Evolutionary conservation across 2,888 invertebrate species (phyloP), one percentile per base, ranked within the genome.

Genomic region (Mantis religiosa): DNA sequence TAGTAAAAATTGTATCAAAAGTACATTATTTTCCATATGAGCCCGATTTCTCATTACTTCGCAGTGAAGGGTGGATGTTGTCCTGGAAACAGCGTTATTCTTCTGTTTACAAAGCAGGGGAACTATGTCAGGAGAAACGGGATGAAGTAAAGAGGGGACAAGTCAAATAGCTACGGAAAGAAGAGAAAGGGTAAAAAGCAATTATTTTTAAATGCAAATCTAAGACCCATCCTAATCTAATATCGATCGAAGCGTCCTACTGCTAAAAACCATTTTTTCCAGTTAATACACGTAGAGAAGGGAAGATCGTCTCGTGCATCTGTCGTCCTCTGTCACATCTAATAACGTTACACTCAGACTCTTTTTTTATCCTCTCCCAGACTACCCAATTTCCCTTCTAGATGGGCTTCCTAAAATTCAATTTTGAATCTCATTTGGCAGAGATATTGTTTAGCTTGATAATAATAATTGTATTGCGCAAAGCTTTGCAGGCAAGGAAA

Each of bases 361-460:
- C 89, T 89, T 89, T 89, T 89, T 86, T 89, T 89, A 82, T 89
- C 85, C 85, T 41, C 89, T 82, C 34, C 54, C 88, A 89, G 89
- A 89, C 89, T 89, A 87, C 88, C 54, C 90, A 90, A 90, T 90
- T 90, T 90, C 89, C 90, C 89, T 89, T 89, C 89, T 85, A 90
- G 90, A 89, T 89, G 89, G 89, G 89, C 89, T 89, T 88, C 89
- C 71, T 88, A 84, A 90, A 89, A 90, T 89, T 89, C 89, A 90
- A 90, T 90, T 90, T 89, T 89, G 88, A 89, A 90, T 89, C 90
- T 90, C 90, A 90, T 90, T 90, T 90, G 90, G 28, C 87, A 87
- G 89, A 90, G 90, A 90, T 90, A 90, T 90, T 89, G 90, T 90
- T 90, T 90, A 90, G 89, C 89, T 88, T 90, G 88, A 89, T 90